A percentile compares a stretch with the other conserved stretches of the same genome.
phyloP scores from a whole-genome alignment of 2,797 vertebrate genomes.

The Leuciscus waleckii region DNA sequence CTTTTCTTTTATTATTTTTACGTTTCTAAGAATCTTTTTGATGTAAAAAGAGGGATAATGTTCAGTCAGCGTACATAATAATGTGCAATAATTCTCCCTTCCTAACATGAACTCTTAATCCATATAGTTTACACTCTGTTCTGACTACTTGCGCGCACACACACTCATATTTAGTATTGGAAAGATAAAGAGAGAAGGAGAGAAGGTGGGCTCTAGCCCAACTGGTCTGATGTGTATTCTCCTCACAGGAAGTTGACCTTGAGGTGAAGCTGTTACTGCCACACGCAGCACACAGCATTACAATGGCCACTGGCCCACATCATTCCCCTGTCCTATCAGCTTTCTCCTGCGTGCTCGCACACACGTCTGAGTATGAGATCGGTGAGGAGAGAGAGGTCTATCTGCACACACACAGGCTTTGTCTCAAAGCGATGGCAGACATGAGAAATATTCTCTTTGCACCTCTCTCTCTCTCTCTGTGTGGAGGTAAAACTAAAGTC shows the following conservation, averaged over 20 bases:
- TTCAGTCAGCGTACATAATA: background rate
- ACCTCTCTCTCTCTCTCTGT: background rate
- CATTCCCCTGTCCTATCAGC: slow-evolving; percentile 49
- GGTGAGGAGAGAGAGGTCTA: background rate
- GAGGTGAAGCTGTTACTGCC: slow-evolving; percentile 78
- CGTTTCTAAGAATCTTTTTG: background rate
- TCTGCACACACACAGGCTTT: slow-evolving; percentile 7
- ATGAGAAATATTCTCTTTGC: slow-evolving; percentile 28
- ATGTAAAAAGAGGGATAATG: background rate
- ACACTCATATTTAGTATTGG: slow-evolving; percentile 25
- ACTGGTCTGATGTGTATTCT: slow-evolving; percentile 80
- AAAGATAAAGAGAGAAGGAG: slow-evolving; percentile 18
- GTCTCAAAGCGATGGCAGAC: slow-evolving; percentile 25
- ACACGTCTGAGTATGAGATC: slow-evolving; percentile 19
- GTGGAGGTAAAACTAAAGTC: slow-evolving; percentile 13
- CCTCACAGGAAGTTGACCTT: slow-evolving; percentile 81
- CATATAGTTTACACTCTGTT: slow-evolving; percentile 15
- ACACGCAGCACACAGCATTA: slow-evolving; percentile 76
- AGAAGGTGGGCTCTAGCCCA: slow-evolving; percentile 70
- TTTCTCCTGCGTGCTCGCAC: slow-evolving; percentile 50
- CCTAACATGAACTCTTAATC: background rate
- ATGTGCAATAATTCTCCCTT: background rate
- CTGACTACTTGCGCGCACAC: background rate
- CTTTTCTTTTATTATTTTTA: background rate
- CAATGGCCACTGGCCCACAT: slow-evolving; percentile 68